A percentile compares a stretch with the other conserved stretches of the same genome.
These are phyloP conservation scores for Melipona quadrifasciata DNA, from an alignment of 1,140 invertebrate genomes.

Conservation along the genomic window DNA sequence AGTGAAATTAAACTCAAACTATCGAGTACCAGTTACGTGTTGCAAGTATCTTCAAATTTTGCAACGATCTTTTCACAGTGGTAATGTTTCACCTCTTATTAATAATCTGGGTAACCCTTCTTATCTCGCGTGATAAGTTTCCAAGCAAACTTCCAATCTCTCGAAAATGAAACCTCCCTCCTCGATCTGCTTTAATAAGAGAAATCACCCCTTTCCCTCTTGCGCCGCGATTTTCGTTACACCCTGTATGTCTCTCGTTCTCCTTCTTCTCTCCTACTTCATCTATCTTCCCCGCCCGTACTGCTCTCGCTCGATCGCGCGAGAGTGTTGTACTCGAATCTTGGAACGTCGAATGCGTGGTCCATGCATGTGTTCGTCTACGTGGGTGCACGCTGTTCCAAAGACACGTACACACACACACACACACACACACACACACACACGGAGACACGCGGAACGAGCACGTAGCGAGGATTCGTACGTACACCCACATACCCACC, in stretches of 20 bases:
- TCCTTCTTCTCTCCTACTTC: not conserved
- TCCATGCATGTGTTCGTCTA: slow-evolving; percentile 27
- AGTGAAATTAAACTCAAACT: too few relatives aligned
- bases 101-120: not conserved
- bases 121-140: not conserved
- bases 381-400: slow-evolving; percentile 26
- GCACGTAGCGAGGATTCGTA: not conserved
- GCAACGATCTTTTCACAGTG: too few relatives aligned
- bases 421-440: not conserved
- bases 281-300: not conserved
- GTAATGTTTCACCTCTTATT: too few relatives aligned
- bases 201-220: not conserved
- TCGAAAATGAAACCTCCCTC: not conserved
- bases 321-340: slow-evolving; percentile 47
- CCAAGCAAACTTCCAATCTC: too few relatives aligned
- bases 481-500: not conserved
- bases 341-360: slow-evolving; percentile 50
- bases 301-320: not conserved
- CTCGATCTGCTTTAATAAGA: not conserved
- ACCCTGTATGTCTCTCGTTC: not conserved
- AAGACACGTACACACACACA: not conserved
- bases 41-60: too few relatives aligned
- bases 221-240: not conserved
- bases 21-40: too few relatives aligned
- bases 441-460: not conserved